Evolutionary conservation across 2,888 invertebrate genomes (phyloP), one percentile per base, ranked within the genome.

Genomic region (Ypsolopha scabrella): DNA sequence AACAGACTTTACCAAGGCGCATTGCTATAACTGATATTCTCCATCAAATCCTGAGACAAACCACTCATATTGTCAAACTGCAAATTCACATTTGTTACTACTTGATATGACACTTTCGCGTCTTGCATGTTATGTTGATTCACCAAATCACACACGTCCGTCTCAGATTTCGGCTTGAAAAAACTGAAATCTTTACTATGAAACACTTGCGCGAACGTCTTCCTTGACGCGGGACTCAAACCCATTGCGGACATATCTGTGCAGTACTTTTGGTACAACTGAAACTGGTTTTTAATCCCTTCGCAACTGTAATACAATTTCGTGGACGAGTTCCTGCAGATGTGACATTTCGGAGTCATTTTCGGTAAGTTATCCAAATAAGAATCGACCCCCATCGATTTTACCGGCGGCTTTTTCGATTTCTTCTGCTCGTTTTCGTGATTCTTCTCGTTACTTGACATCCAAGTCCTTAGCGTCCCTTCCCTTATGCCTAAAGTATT

Each of bases 401-500:
- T 75, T 0, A 73, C 0, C 0, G 79, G 71, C 9, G 54, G 59
- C 55, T 72, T 60, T 55, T 73, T 78, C 0, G 60, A 41, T 0
- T 53, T 45, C 54, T 58, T 71, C 0, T 67, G 65, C 9, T 1
- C 10, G 7, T 60, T 66, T 0, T 62, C 54, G 34, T 63, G 58
- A 10, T n/a, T 24, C 24, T 24, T 24, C 4, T 24, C 24, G 0
- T 57, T 62, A 24, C 24, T 24, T 0, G 55, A 13, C 1, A 80
- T 48, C 80, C 80, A 80, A 10, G 59, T 71, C 4, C 80, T 53
- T 0, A 80, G 63, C 67, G 69, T 80, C 0, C 79, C 75, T 37
- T 80, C 80, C 58, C 80, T 80, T 0, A 80, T 58, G 0, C 75
- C 79, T 36, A 80, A 35, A 0, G 80, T 80, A 10, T 75, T 75